Conservation (phyloP, 2,797 vertebrate genomes). For the Betta splendens region DNA sequence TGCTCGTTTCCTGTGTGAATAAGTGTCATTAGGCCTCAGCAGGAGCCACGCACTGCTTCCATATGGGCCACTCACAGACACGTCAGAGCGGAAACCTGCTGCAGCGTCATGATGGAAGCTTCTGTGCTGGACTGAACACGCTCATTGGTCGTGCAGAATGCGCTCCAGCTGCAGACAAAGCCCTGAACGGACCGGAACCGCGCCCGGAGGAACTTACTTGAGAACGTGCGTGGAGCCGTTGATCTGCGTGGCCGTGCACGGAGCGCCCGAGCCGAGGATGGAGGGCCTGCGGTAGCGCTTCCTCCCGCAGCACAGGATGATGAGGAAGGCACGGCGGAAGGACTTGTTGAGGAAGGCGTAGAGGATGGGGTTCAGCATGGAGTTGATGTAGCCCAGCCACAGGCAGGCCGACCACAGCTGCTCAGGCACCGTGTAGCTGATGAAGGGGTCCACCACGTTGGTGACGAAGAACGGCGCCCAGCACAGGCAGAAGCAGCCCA, state of each 20-base stretch:
- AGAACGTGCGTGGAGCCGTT: constrained; percentile 96
- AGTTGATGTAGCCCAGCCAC: constrained; percentile 99
- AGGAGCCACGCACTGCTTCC: neutral
- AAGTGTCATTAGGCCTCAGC: neutral
- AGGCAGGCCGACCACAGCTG: constrained; percentile 95
- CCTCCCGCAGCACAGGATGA: constrained; percentile 96
- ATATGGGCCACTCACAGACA: constrained; percentile 10
- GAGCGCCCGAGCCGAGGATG: constrained; percentile 85
- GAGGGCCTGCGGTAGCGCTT: constrained; percentile 91
- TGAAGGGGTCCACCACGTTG: constrained; percentile 97
- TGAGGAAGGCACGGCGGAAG: constrained; percentile 99
- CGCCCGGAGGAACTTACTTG: constrained; percentile 91
- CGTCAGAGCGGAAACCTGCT: neutral
- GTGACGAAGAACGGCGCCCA: constrained; percentile 99
- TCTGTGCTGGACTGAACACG: constrained; percentile 8
- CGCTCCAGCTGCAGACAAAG: constrained; percentile 5
- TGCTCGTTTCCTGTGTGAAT: neutral
- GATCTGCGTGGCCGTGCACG: constrained; percentile 93
- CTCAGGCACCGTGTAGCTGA: constrained; percentile 91
- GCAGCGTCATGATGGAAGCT: neutral
- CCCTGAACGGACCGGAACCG: too few relatives aligned
- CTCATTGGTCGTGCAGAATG: constrained; percentile 5
- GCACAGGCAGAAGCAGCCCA: constrained; percentile 99
- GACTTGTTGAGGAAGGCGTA: constrained; percentile 99
- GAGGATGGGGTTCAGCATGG: constrained; percentile 98